Evolutionary conservation across 2,888 invertebrate species (phyloP).

Genomic region (Parelbella ahira): DNA sequence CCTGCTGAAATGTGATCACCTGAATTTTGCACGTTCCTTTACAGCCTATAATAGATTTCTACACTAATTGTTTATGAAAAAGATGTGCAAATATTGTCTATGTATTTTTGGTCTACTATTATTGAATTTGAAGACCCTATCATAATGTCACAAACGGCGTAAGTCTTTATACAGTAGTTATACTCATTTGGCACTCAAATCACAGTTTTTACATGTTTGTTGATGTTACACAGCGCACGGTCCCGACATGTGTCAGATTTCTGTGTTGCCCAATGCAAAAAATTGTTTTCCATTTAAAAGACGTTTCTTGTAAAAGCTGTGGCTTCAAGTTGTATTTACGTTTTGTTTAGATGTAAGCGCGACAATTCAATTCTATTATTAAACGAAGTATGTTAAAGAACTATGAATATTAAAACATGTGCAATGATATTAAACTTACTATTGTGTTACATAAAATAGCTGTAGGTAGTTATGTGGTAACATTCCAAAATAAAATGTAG

Average conservation of each 20-base stretch:
- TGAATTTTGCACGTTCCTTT: too few species aligned
- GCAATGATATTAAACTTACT: constrained; percentile 10
- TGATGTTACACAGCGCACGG: constrained; percentile 34
- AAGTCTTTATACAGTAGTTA: constrained; percentile 11
- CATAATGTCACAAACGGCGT: constrained; percentile 9
- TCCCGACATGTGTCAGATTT: constrained; percentile 32
- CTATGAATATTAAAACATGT: constrained; percentile 14
- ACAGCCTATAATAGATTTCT: too few species aligned
- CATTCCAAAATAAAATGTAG: constrained; percentile 18
- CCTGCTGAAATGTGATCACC: too few species aligned
- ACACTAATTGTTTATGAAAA: too few species aligned
- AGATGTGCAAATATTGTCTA: too few species aligned
- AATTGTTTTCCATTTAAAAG: constrained; percentile 22
- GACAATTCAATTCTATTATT: constrained; percentile 32
- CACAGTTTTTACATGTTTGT: constrained; percentile 63
- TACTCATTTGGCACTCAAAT: constrained; percentile 50
- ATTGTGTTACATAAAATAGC: constrained; percentile 22
- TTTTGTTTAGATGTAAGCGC: constrained; percentile 53
- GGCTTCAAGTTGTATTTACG: constrained; percentile 46
- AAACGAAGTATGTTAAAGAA: constrained; percentile 13
- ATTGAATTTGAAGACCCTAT: too few species aligned
- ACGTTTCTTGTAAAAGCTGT: constrained; percentile 59
- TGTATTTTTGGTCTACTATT: too few species aligned
- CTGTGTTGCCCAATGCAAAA: constrained; percentile 20
- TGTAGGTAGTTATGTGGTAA: constrained; percentile 22